phyloP scores from a whole-genome alignment of 2,888 invertebrate genomes.

The Prostheceraeus crozeri region DNA sequence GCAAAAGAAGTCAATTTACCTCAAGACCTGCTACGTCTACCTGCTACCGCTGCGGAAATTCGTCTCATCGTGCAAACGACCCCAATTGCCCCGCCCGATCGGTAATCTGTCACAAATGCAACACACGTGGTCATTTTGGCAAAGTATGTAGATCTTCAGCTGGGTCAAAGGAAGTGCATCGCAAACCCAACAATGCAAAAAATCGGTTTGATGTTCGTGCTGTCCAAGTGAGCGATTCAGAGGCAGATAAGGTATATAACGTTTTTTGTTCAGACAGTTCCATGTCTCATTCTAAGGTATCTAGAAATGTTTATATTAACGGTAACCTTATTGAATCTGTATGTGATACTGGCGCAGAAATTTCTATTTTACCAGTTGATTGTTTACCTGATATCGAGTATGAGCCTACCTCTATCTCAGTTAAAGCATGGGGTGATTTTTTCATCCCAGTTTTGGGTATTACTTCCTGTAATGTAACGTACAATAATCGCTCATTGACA shows the following conservation, averaged over 20 bases:
- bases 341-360: slow-evolving; percentile 14
- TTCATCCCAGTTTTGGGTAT: neutral
- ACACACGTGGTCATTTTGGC: slow-evolving; percentile 10
- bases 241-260: too few relatives aligned
- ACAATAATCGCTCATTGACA: neutral
- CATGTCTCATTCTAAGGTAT: too few relatives aligned
- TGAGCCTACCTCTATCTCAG: neutral
- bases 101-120: neutral
- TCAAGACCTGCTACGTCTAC: too few relatives aligned
- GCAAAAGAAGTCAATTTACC: too few relatives aligned
- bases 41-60: slow-evolving; percentile 8
- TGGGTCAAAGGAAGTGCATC: too few relatives aligned
- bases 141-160: neutral
- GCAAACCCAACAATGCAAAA: too few relatives aligned
- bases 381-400: neutral
- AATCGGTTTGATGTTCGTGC: too few relatives aligned
- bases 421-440: slow-evolving; percentile 15
- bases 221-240: too few relatives aligned
- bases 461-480: slow-evolving; percentile 13
- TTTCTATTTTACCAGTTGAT: slow-evolving; percentile 5
- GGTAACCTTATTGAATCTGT: too few relatives aligned
- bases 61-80: slow-evolving; percentile 6
- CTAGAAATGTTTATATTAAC: too few relatives aligned
- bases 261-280: too few relatives aligned
- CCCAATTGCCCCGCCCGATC: neutral